A percentile compares a stretch with the other conserved stretches of the same genome.
Evolutionary conservation across 1,140 invertebrate species (phyloP).

Genomic region (Solen grandis): DNA sequence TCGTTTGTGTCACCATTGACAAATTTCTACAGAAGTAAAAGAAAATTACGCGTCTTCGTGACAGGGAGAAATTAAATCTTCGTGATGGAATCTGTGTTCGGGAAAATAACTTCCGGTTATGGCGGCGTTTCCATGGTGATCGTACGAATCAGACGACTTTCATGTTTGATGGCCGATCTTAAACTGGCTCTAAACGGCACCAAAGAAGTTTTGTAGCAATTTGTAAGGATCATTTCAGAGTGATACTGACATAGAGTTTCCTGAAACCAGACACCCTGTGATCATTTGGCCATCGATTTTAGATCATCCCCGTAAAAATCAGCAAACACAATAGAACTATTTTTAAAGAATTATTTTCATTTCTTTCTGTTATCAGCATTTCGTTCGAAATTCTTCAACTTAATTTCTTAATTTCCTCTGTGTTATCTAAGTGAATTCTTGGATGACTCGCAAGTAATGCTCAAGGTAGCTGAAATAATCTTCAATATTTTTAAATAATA

Average conservation of each 20-base stretch:
- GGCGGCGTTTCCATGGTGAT: slow-evolving; percentile 43
- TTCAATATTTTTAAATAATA: no score
- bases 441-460: not conserved
- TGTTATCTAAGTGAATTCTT: not conserved
- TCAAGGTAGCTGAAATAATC: no score
- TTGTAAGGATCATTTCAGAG: slow-evolving; percentile 42
- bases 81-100: slow-evolving; percentile 53
- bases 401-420: not conserved
- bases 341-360: slow-evolving; percentile 10
- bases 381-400: not conserved
- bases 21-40: slow-evolving; percentile 53
- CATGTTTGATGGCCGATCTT: slow-evolving; percentile 52
- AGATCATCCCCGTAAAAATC: no score
- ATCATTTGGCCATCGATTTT: slow-evolving; percentile 8
- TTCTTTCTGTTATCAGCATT: not conserved
- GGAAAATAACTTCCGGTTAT: slow-evolving; percentile 53
- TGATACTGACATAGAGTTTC: slow-evolving; percentile 45
- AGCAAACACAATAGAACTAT: slow-evolving; percentile 6
- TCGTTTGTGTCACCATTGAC: slow-evolving; percentile 54
- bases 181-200: slow-evolving; percentile 50
- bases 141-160: slow-evolving; percentile 41
- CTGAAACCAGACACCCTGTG: slow-evolving; percentile 1
- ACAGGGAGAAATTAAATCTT: slow-evolving; percentile 51
- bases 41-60: slow-evolving; percentile 55
- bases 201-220: slow-evolving; percentile 45